Percentiles rank a stretch among this genome's conserved stretches.
These are phyloP conservation scores for Agonopterix subpropinquella DNA, from an alignment of 2,888 invertebrate genomes.

Conservation along the genomic window DNA sequence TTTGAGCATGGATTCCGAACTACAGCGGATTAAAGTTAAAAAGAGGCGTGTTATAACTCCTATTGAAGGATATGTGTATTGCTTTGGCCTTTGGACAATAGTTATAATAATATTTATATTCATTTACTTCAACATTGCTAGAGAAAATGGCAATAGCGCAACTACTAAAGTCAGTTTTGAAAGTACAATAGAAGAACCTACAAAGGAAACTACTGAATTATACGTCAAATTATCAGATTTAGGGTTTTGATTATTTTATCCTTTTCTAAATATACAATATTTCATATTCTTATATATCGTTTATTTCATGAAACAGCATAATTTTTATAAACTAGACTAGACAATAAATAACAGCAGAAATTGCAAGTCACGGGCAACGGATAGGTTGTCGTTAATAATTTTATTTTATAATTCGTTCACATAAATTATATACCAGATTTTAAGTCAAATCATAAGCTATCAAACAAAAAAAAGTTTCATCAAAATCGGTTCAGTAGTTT, in stretches of 20 bases:
- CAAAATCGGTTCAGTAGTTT: no score
- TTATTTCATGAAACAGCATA: no score
- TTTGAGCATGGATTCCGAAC: not conserved
- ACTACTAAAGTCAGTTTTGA: not conserved
- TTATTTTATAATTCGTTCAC: no score
- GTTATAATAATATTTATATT: conserved; percentile 29
- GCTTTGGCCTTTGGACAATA: conserved; percentile 45
- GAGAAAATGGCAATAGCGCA: not conserved
- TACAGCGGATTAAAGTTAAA: not conserved
- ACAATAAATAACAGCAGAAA: no score
- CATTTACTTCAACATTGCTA: conserved; percentile 22
- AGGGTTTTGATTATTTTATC: conserved; percentile 35
- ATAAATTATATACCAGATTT: no score
- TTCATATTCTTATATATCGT: no score
- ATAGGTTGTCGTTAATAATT: no score
- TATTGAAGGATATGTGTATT: conserved; percentile 39
- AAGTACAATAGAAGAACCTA: not conserved
- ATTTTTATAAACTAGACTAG: no score
- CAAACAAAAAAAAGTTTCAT: no score
- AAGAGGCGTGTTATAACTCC: conserved; percentile 26
- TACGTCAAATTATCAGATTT: conserved; percentile 33
- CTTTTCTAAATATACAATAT: not conserved
- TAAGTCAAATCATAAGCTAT: no score
- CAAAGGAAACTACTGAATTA: not conserved
- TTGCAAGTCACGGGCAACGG: no score